These are phyloP conservation scores for Lepidurus apus DNA, from an alignment of 1,140 invertebrate species.

Conservation along the genomic window DNA sequence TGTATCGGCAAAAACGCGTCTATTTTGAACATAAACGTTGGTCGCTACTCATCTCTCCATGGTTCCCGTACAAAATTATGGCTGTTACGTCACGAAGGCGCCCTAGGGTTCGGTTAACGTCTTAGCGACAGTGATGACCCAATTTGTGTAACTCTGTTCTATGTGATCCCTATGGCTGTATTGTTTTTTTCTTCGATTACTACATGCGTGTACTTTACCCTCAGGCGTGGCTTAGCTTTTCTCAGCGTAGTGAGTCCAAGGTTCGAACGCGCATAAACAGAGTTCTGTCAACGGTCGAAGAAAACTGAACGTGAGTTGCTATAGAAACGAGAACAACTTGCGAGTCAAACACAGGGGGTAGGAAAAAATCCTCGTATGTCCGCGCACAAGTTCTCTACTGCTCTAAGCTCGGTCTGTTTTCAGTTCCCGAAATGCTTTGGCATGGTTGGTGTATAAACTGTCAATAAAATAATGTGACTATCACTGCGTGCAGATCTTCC, in stretches of 20 bases:
- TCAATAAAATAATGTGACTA: not conserved
- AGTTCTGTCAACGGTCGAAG: not conserved
- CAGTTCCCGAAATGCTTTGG: not conserved
- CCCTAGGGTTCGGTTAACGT: not conserved
- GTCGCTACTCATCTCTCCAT: slow-evolving; percentile 3
- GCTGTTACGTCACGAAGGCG: not conserved
- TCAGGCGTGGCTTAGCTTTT: not conserved
- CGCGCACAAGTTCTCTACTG: not conserved
- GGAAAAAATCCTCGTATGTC: not conserved
- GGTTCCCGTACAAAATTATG: not conserved
- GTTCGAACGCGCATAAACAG: not conserved
- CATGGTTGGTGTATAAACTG: slow-evolving; percentile 7
- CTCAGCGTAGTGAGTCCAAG: not conserved
- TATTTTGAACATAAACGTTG: not conserved
- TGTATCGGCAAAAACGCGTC: not conserved
- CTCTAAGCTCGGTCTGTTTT: slow-evolving; percentile 18
- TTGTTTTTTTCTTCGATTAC: not conserved
- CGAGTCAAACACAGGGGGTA: not conserved
- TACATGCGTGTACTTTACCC: not conserved
- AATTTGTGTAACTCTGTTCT: not conserved
- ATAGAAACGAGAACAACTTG: slow-evolving; percentile 5
- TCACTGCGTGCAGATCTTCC: not conserved
- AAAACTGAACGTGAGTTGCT: not conserved
- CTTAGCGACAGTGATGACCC: not conserved
- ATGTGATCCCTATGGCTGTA: not conserved